Conservation (phyloP, 2,888 invertebrate genomes). For the Hirtodrosophila histrioides region DNA sequence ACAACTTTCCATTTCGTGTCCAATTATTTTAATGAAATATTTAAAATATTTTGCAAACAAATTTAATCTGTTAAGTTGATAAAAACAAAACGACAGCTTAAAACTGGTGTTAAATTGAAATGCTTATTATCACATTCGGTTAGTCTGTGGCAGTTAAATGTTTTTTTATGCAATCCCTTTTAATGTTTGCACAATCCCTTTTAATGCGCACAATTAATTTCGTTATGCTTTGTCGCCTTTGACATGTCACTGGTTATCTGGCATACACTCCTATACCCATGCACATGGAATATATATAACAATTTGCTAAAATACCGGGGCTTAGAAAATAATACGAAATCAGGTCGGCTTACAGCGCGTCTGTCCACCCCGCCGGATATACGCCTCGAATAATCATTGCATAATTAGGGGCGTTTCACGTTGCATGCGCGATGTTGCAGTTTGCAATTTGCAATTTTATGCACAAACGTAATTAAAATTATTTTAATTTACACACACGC, state of each 20-base stretch:
- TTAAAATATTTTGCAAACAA: not conserved
- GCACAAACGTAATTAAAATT: conserved; percentile 74
- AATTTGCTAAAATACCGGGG: conserved; percentile 68
- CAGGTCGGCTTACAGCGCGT: conserved; percentile 26
- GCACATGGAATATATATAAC: conserved; percentile 26
- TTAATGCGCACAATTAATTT: conserved; percentile 79
- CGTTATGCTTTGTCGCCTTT: conserved; percentile 76
- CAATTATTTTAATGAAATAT: conserved; percentile 1
- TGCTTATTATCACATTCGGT: conserved; percentile 68
- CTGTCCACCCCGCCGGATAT: conserved; percentile 19
- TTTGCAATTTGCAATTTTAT: conserved; percentile 62
- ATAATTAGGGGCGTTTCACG: conserved; percentile 65
- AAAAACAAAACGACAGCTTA: conserved; percentile 30
- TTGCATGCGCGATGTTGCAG: conserved; percentile 42
- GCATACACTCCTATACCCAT: conserved; percentile 7
- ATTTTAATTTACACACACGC: conserved; percentile 68
- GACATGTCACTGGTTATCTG: conserved; percentile 46
- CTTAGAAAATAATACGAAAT: conserved; percentile 60
- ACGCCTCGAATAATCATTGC: conserved; percentile 58
- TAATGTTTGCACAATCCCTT: conserved; percentile 72
- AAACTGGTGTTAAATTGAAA: conserved; percentile 51
- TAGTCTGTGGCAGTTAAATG: conserved; percentile 56
- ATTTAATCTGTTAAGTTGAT: conserved; percentile 1
- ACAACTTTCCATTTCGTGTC: no score
- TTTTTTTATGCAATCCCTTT: conserved; percentile 59